Evolutionary conservation across 2,797 vertebrate species (phyloP).

Genomic region (Atherinosoma microstoma): DNA sequence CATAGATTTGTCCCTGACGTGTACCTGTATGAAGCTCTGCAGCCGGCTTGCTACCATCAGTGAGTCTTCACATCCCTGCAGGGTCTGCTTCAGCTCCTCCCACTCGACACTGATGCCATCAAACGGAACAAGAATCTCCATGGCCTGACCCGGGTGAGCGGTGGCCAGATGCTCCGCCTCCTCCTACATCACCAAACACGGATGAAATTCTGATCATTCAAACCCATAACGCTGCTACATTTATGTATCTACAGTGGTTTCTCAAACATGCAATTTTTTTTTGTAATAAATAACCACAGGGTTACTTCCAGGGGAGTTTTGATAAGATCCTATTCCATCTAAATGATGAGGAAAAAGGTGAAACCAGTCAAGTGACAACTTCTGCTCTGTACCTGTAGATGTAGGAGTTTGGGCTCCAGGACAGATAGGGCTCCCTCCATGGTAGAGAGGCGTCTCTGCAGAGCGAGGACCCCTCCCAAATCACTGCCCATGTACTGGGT

Average conservation of each 20-base stretch:
- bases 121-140: conserved; percentile 90
- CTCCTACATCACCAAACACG: conserved; percentile 62
- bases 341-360: background rate
- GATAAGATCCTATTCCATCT: background rate
- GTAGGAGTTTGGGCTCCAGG: conserved; percentile 90
- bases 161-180: conserved; percentile 89
- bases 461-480: conserved; percentile 86
- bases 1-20: background rate
- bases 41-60: conserved; percentile 88
- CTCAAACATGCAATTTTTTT: too few relatives aligned
- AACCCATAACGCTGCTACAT: background rate
- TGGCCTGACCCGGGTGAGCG: conserved; percentile 81
- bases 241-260: background rate
- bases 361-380: background rate
- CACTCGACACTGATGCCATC: conserved; percentile 91
- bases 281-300: too few relatives aligned
- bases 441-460: conserved; percentile 91
- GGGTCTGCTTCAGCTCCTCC: conserved; percentile 87
- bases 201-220: accelerated
- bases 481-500: conserved; percentile 87
- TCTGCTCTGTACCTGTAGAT: conserved; percentile 78
- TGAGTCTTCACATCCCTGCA: conserved; percentile 93
- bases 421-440: conserved; percentile 91
- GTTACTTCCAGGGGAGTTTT: background rate
- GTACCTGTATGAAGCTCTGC: conserved; percentile 90